Base-by-base conservation (phyloP, 2,797 vertebrate genomes). In the Loriculus beryllinus region DNA sequence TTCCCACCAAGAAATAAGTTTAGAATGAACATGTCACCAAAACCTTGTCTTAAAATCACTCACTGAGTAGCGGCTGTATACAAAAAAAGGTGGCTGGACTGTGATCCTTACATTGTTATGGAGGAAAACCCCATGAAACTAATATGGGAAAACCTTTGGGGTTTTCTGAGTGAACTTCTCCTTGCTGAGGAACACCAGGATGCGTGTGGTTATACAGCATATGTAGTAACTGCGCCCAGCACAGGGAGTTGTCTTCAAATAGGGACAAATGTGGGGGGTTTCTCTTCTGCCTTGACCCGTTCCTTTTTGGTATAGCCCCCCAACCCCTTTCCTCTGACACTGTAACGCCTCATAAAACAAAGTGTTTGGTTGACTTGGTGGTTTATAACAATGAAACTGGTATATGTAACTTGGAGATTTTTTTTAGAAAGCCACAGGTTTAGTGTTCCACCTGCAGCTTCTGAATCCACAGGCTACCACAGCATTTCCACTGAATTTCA, bases 331-430 rank as follows among this genome's bases (percentile, higher is more conserved):
- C 35, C 64, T 92, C 39, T 59, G 28, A 48, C 23, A 64, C 31
- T 67, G 45, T 75, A 86, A 88, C 70, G 78, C 57, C 65, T 96
- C 72, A 43, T 91, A 88, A 92, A 86, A 83, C 40, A 79, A 84
- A 63, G 43, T 29, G 35, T n/a, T 77, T 95, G 47, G 29, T 18
- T 68, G 56, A 79, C 70, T 63, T 45, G 9, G 31, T 91, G 48
- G 68, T 62, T 70, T 75, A 23, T 68, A 64, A 78, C 28, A 87
- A 59, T 72, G 59, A 75, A 70, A 77, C 52, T 49, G 45, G 29
- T 76, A 43, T 49, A 42, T 29, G 16, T 28, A 68, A 67, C 26
- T 42, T 35, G 7, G 29, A 76, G 43, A 22, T 47, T 70, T 49
- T 40, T 84, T 74, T 89, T 52, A 56, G 42, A 77, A 76, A 92